A percentile compares a stretch with the other conserved stretches of the same genome.
Conservation (phyloP, 2,888 invertebrate species). For the Ophion obscuratus region DNA sequence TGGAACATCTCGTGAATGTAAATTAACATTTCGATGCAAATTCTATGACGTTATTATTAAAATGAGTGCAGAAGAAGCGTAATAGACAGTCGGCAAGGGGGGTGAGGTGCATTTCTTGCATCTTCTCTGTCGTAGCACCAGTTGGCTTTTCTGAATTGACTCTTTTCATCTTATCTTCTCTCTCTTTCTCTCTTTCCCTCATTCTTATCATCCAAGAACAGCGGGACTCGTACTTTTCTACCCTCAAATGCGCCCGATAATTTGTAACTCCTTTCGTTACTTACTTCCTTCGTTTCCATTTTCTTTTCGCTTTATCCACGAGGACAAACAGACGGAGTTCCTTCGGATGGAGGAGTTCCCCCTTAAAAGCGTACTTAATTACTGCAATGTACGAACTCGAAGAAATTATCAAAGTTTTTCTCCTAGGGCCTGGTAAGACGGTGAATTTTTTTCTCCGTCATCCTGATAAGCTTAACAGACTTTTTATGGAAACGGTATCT, state of each 20-base stretch:
- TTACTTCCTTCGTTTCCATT: not conserved
- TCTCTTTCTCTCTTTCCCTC: not conserved
- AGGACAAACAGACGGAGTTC: slow-evolving; percentile 1
- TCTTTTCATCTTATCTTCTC: not conserved
- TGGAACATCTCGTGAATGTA: slow-evolving; percentile 61
- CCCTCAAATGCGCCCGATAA: slow-evolving; percentile 16
- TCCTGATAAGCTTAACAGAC: too few relatives aligned
- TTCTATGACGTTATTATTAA: slow-evolving; percentile 64
- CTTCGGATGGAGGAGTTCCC: not conserved
- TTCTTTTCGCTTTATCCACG: not conserved
- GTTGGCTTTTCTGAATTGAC: slow-evolving; percentile 3
- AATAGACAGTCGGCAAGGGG: slow-evolving; percentile 20
- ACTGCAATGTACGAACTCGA: slow-evolving; percentile 1
- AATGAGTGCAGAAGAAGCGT: slow-evolving; percentile 49
- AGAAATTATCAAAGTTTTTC: not conserved
- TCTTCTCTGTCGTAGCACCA: not conserved
- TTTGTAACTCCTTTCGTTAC: slow-evolving; percentile 31
- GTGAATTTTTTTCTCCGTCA: too few relatives aligned
- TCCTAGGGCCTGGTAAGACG: not conserved
- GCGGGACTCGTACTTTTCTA: slow-evolving; percentile 11
- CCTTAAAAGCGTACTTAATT: slow-evolving; percentile 8
- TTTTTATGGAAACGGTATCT: too few relatives aligned
- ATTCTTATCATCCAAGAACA: slow-evolving; percentile 11
- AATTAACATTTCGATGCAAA: slow-evolving; percentile 66
- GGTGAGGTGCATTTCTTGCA: slow-evolving; percentile 23